phyloP scores from a whole-genome alignment of 2,888 invertebrate genomes.

The Odontocerum albicorne region DNA sequence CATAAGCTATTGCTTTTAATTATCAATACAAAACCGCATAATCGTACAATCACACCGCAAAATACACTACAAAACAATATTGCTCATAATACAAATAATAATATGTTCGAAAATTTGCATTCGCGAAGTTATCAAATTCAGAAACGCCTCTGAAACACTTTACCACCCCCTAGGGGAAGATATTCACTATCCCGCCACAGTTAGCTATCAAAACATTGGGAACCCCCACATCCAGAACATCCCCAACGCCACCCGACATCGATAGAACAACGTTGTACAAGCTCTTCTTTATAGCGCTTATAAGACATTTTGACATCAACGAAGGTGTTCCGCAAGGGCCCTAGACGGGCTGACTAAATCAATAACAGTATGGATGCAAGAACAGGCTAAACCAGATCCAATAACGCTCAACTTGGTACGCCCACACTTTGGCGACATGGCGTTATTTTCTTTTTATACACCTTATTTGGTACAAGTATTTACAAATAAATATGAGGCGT shows the following conservation, averaged over 20 bases:
- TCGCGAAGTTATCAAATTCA: neutral
- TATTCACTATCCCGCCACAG: slow-evolving; percentile 36
- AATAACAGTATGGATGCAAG: slow-evolving; percentile 33
- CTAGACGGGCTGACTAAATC: slow-evolving; percentile 26
- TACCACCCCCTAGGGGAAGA: slow-evolving; percentile 33
- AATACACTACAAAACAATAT: neutral
- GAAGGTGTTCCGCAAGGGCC: slow-evolving; percentile 9
- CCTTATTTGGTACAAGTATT: neutral
- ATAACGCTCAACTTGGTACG: slow-evolving; percentile 34
- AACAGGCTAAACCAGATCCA: slow-evolving; percentile 30
- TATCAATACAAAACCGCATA: too few relatives aligned
- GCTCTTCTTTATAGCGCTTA: slow-evolving; percentile 2
- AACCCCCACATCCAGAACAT: slow-evolving; percentile 18
- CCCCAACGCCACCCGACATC: slow-evolving; percentile 8
- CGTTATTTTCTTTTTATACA: slow-evolving; percentile 1
- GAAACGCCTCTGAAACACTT: slow-evolving; percentile 26
- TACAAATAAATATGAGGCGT: neutral
- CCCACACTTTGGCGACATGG: slow-evolving; percentile 11
- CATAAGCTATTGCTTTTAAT: too few relatives aligned
- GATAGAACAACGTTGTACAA: slow-evolving; percentile 1
- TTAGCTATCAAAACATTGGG: slow-evolving; percentile 36
- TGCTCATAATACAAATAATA: neutral
- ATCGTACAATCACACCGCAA: too few relatives aligned
- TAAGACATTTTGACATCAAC: slow-evolving; percentile 13
- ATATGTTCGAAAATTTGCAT: neutral